A percentile compares a stretch with the other conserved stretches of the same genome.
These are phyloP conservation scores for Rafetus swinhoei DNA, from an alignment of 2,113 vertebrate species.

Conservation along the genomic window DNA sequence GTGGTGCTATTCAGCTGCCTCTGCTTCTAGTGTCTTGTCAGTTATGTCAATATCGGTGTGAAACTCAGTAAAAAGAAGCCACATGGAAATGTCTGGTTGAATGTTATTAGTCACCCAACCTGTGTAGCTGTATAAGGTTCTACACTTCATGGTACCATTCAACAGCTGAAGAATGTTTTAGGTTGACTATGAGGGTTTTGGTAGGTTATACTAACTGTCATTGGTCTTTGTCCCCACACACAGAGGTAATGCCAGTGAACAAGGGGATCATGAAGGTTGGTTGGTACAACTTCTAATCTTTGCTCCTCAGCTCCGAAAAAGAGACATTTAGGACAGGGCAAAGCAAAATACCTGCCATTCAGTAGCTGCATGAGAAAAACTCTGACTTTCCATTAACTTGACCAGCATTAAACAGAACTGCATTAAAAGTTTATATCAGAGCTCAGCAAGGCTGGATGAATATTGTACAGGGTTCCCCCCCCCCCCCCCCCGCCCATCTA, in stretches of 20 bases:
- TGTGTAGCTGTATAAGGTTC: neutral
- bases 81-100: conserved; percentile 12
- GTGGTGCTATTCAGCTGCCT: conserved; percentile 26
- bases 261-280: neutral
- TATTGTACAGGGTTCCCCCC: neutral
- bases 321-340: neutral
- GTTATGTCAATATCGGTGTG: neutral
- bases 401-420: neutral
- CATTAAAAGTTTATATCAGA: neutral
- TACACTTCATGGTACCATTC: neutral
- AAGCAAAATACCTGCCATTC: neutral
- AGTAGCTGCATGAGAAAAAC: neutral
- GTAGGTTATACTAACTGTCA: neutral
- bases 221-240: neutral
- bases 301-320: neutral
- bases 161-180: neutral
- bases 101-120: conserved; percentile 20
- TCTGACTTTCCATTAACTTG: neutral
- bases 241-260: neutral
- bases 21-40: conserved; percentile 12
- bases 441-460: neutral
- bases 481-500: neutral
- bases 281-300: neutral
- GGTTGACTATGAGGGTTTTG: neutral
- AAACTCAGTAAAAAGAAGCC: conserved; percentile 43